These are phyloP conservation scores for Cathartes aura DNA, from an alignment of 2,113 vertebrate species.

Conservation along the genomic window DNA sequence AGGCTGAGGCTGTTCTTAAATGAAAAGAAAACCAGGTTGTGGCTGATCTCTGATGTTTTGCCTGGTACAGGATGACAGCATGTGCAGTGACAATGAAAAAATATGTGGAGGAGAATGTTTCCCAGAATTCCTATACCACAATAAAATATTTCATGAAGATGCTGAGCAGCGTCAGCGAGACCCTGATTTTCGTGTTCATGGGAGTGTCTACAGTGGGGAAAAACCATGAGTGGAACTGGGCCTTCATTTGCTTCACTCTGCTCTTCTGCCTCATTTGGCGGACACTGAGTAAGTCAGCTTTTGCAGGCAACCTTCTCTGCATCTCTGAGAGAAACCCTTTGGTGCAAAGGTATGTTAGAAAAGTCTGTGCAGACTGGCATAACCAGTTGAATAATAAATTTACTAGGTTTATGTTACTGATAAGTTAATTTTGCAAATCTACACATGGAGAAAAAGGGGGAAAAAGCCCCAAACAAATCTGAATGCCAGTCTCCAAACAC, in stretches of 20 bases:
- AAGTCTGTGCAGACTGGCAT: background rate
- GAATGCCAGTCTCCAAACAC: background rate
- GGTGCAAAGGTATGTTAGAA: background rate
- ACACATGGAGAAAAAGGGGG: background rate
- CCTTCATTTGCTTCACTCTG: constrained; percentile 89
- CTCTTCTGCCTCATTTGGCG: constrained; percentile 90
- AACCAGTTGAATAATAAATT: background rate
- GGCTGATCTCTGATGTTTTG: background rate
- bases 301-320: background rate
- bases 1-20: background rate
- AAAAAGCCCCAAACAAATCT: background rate
- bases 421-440: background rate
- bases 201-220: constrained; percentile 93
- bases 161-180: constrained; percentile 92
- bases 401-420: background rate
- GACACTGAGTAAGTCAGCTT: constrained; percentile 83
- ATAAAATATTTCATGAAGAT: constrained; percentile 97
- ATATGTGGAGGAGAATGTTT: constrained; percentile 95
- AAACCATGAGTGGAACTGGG: constrained; percentile 95
- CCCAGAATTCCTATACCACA: constrained; percentile 92
- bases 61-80: constrained; percentile 85
- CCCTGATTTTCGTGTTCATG: constrained; percentile 96
- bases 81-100: constrained; percentile 97
- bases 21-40: background rate
- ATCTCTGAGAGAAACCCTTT: background rate